Conservation (phyloP, 35 echinoderm and acorn worm species). For the Amphiura filiformis region DNA sequence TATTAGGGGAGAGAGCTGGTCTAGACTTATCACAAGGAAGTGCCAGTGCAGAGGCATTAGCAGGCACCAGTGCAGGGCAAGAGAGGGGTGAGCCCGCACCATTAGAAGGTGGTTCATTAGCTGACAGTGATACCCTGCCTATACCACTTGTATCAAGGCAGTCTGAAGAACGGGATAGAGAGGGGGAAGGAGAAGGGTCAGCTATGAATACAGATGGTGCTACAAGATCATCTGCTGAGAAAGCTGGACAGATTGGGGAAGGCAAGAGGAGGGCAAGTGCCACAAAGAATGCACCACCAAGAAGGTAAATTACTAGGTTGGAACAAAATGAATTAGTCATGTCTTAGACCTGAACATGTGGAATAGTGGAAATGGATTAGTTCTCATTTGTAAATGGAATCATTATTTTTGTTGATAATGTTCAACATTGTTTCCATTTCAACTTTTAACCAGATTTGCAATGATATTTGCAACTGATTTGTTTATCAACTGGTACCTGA, state of each 20-base stretch:
- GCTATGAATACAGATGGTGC: background rate
- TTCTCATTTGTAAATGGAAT: too few relatives aligned
- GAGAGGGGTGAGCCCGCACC: background rate
- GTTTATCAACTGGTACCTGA: too few relatives aligned
- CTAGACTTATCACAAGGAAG: background rate
- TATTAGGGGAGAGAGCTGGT: background rate
- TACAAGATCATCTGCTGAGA: background rate
- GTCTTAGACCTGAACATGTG: too few relatives aligned
- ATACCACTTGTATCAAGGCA: background rate
- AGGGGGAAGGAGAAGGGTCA: constrained; percentile 19
- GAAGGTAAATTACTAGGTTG: too few relatives aligned
- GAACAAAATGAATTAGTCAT: too few relatives aligned
- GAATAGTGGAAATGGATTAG: too few relatives aligned
- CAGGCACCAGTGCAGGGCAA: background rate
- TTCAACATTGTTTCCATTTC: too few relatives aligned
- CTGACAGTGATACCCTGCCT: background rate
- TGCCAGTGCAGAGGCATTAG: background rate
- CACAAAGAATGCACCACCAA: too few relatives aligned
- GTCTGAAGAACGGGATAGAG: constrained; percentile 3
- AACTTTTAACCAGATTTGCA: too few relatives aligned
- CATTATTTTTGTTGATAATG: too few relatives aligned
- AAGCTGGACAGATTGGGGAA: constrained; percentile 17
- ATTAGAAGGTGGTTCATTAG: background rate
- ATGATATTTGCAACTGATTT: too few relatives aligned
- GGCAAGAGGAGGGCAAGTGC: too few relatives aligned